Evolutionary conservation across 2,113 vertebrate species (phyloP), one percentile per base, ranked within the genome.

Genomic region (Harpagus bidentatus): DNA sequence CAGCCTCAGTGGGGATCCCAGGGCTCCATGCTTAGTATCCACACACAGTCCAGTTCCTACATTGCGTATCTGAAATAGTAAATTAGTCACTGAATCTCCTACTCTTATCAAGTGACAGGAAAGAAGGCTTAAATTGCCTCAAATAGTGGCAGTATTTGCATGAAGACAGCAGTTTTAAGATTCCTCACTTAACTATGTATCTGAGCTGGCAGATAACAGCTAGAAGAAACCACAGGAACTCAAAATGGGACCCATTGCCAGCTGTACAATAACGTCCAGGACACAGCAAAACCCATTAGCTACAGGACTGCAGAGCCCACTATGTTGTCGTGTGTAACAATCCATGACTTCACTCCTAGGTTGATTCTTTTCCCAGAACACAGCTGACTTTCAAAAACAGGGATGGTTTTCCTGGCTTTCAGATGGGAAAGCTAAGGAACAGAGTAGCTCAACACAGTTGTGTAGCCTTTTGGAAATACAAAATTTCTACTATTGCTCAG

Each of bases 1-100:
- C 97, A 99, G 97, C 17, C 98, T 98, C 88, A 99, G 97, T 0
- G 98, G 98, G n/a, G 99, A 99, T 42, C 99, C 99, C 8, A 99
- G 98, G 20, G 98, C 96, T 56, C 99, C 98, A 5, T 99, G 99
- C 83, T 99, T 99, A 1, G 98, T 99, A 96, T 99, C 99, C 91
- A 98, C 93, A 65, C 99, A 99, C 89, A 99, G 92, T 3, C 97
- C 97, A 7, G 98, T 99, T 93, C 98, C 99, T 47, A 97, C 96
- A 9, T 98, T 99, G 43, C 98, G 99, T 42, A 99, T 97, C 99
- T 99, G 93, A 42, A 95, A 93, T 1, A 59, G n/a, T 43, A 52
- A 86, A 87, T 89, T 4, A 42, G 26, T 48, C 48, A 47, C 61
- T 74, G 65, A 86, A 45, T 91, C 59, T 69, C 34, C 62, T 74